phyloP scores from a whole-genome alignment of 2,888 invertebrate genomes.

The Dasysyrphus albostriatus region DNA sequence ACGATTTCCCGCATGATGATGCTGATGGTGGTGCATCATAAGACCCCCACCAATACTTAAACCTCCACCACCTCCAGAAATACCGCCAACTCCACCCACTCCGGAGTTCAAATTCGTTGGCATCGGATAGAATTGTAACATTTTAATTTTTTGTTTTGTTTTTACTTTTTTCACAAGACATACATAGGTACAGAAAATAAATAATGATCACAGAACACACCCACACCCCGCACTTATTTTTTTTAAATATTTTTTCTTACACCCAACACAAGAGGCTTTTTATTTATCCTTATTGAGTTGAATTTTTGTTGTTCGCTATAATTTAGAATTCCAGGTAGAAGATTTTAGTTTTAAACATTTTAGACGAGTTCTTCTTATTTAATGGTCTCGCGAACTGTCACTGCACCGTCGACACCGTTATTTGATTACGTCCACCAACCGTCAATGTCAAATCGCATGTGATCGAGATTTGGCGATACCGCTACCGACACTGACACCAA shows the following conservation, averaged over 20 bases:
- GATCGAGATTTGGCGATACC: constrained; percentile 81
- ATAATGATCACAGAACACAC: constrained; percentile 48
- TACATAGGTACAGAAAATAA: not conserved
- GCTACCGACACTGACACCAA: constrained; percentile 76
- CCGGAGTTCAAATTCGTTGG: constrained; percentile 82
- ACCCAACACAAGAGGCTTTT: not conserved
- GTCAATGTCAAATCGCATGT: constrained; percentile 83
- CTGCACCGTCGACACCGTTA: constrained; percentile 19
- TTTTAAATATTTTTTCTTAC: constrained; percentile 2
- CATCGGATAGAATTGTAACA: constrained; percentile 83
- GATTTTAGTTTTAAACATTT: not conserved
- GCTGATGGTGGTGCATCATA: constrained; percentile 81
- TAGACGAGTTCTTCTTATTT: not conserved
- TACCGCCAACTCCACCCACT: constrained; percentile 51
- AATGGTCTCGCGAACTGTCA: constrained; percentile 76
- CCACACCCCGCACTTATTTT: constrained; percentile 25
- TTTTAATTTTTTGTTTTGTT: constrained; percentile 76
- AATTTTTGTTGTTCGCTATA: constrained; percentile 4
- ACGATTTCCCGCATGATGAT: constrained; percentile 80
- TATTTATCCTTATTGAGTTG: not conserved
- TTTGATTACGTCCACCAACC: constrained; percentile 80
- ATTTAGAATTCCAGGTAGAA: not conserved
- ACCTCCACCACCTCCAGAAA: constrained; percentile 42
- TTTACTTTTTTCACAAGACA: not conserved
- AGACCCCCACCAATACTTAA: constrained; percentile 76